phyloP scores from a whole-genome alignment of 2,113 vertebrate species.

The Progne subis region DNA sequence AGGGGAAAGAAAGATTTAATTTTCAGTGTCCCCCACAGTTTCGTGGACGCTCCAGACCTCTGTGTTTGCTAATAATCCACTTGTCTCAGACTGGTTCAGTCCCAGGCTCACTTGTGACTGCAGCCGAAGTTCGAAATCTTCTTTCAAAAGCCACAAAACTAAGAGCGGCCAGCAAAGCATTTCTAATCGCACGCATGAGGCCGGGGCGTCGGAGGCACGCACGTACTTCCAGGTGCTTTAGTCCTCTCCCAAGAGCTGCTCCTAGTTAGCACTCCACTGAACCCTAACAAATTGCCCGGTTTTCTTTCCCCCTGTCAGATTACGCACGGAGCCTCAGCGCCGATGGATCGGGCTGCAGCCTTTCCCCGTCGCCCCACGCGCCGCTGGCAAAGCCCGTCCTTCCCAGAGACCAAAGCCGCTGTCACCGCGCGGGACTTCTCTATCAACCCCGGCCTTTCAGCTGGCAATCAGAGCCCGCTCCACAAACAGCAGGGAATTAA shows the following conservation, averaged over 20 bases:
- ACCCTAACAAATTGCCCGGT: constrained; percentile 20
- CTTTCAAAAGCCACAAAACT: background rate
- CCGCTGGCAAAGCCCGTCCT: constrained; percentile 5
- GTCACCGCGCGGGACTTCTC: constrained; percentile 43
- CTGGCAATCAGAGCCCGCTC: constrained; percentile 23
- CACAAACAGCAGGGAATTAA: constrained; percentile 9
- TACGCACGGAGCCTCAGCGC: background rate
- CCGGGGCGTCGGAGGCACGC: background rate
- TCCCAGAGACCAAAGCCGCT: constrained; percentile 52
- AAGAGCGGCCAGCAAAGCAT: background rate
- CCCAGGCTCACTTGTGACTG: background rate
- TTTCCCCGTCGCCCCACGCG: constrained; percentile 9
- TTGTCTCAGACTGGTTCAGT: background rate
- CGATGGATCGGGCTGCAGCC: background rate
- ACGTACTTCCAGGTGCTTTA: background rate
- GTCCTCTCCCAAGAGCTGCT: background rate
- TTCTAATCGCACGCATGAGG: background rate
- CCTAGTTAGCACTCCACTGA: constrained; percentile 57
- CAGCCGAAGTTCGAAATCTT: background rate
- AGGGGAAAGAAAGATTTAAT: background rate
- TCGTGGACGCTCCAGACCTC: background rate
- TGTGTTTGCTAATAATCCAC: background rate
- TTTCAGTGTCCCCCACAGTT: background rate
- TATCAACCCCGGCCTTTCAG: constrained; percentile 56
- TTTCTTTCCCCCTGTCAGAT: constrained; percentile 40